Percentiles rank a stretch among this genome's conserved stretches.
phyloP scores from a whole-genome alignment of 2,797 vertebrate genomes.

The Hipposideros larvatus region DNA sequence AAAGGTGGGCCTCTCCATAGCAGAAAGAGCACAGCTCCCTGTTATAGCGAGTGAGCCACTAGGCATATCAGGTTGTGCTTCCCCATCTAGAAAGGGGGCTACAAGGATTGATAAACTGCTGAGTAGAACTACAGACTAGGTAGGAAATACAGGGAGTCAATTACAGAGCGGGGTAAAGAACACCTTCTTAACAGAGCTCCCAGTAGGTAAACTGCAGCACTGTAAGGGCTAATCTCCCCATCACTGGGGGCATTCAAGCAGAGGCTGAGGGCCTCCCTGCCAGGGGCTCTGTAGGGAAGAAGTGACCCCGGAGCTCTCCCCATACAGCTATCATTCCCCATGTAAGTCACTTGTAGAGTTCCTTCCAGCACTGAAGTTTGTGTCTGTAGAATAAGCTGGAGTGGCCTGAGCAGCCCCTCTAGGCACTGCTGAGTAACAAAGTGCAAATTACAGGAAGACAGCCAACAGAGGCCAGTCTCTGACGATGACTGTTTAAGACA shows the following conservation, averaged over 20 bases:
- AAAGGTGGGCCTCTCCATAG: rapidly evolving
- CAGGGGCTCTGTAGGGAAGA: neutral
- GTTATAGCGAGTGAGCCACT: rapidly evolving
- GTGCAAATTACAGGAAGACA: neutral
- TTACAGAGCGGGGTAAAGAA: neutral
- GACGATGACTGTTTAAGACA: neutral
- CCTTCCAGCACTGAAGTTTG: neutral
- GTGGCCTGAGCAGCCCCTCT: neutral
- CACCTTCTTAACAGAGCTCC: neutral
- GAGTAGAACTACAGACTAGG: neutral
- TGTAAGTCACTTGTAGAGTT: neutral
- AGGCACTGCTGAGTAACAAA: neutral
- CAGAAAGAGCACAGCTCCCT: neutral
- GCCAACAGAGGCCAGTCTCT: neutral
- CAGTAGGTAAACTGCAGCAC: neutral
- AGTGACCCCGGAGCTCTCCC: neutral
- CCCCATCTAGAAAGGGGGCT: neutral
- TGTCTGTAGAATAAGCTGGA: neutral
- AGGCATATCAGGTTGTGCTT: neutral
- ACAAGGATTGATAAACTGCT: neutral
- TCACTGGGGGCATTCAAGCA: neutral
- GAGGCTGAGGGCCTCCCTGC: neutral
- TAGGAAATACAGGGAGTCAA: neutral
- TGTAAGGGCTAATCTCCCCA: neutral
- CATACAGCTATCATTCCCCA: neutral